Evolutionary conservation across 2,888 invertebrate species (phyloP), one percentile per base, ranked within the genome.

Genomic region (Anoplius nigerrimus): DNA sequence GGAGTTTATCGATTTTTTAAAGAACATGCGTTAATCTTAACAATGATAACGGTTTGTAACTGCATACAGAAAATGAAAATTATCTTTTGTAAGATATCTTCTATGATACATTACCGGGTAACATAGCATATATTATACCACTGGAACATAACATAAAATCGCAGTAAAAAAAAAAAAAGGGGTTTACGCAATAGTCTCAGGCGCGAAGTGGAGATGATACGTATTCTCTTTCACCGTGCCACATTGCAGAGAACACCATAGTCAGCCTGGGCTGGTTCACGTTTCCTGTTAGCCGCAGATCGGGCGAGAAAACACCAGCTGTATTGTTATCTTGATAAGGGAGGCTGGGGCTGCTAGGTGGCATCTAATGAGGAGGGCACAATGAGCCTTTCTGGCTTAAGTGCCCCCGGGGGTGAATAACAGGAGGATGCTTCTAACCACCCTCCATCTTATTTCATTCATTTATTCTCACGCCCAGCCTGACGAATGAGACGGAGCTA

Each of bases 351-450:
- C 75, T 76, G 75, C 75, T 76, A 75, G 76, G 75, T 76, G 75
- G 72, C 66, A 76, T 76, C 76, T 76, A 76, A 76, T 76, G 76
- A 76, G 76, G 72, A 75, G 64, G 76, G 75, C 62, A 74, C 72
- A 72, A 74, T 75, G 76, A 76, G 75, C 68, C 69, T 75, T 76
- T 72, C 72, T 66, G 68, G 66, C 66, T 72, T 75, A 75, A 76
- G 75, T 72, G 70, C 72, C 72, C 46, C 34, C 34, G 69, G 57
- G 76, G 76, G 75, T 72, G 75, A 72, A 75, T 66, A 66, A 66
- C 66, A 57, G 62, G 72, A 75, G 75, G 70, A 74, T 74, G 55
- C 76, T 75, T 52, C 68, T 69, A 63, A 57, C 62, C 66, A 62
- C 75, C 66, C 27, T 69, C 70, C 62, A 74, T 64, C 66, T 76